Percentiles rank a stretch among this genome's conserved stretches.
These are phyloP conservation scores for Mylabris phalerata DNA, from an alignment of 1,140 invertebrate species.

Conservation along the genomic window DNA sequence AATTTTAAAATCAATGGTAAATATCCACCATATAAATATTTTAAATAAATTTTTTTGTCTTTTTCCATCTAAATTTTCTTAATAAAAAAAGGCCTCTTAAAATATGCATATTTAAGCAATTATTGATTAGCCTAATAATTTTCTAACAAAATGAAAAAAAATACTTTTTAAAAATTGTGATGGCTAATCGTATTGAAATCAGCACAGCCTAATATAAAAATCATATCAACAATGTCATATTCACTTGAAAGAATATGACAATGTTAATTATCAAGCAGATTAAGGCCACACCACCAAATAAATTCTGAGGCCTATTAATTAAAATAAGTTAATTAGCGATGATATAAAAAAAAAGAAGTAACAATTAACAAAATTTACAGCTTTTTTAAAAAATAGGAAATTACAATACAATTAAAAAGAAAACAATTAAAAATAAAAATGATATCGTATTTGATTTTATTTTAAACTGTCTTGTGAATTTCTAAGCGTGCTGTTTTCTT, in stretches of 20 bases:
- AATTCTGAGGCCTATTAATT: slow-evolving; percentile 9
- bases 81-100: slow-evolving; percentile 11
- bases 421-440: too few relatives aligned
- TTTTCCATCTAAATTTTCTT: not conserved
- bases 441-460: too few relatives aligned
- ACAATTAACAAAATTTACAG: slow-evolving; percentile 12
- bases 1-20: too few relatives aligned
- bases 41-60: too few relatives aligned
- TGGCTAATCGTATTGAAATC: not conserved
- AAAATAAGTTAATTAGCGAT: slow-evolving; percentile 13
- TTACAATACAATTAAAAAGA: too few relatives aligned
- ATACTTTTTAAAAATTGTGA: too few relatives aligned
- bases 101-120: slow-evolving; percentile 1
- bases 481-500: slow-evolving; percentile 7
- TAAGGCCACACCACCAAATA: slow-evolving; percentile 10
- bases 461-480: not conserved
- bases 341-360: slow-evolving; percentile 9
- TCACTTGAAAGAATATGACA: too few relatives aligned
- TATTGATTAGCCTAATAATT: too few relatives aligned
- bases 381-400: not conserved
- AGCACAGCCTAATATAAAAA: slow-evolving; percentile 22
- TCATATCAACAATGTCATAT: too few relatives aligned
- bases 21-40: too few relatives aligned
- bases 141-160: too few relatives aligned
- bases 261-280: not conserved